phyloP scores from a whole-genome alignment of 2,888 invertebrate species.

The Loripinus fragilis region DNA sequence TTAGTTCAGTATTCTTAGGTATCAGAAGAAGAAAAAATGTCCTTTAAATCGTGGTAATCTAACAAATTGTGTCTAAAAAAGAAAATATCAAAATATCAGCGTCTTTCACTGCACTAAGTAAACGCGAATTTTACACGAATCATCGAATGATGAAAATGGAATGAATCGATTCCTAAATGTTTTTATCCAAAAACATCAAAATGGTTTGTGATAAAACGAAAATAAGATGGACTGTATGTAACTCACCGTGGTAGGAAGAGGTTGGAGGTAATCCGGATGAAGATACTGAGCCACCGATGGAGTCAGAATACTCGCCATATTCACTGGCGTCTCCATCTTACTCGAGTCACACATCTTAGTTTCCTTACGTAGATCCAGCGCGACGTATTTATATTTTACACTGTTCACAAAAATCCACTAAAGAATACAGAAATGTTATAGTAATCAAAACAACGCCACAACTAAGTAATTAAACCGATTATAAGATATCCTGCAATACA shows the following conservation, averaged over 20 bases:
- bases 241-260: constrained; percentile 96
- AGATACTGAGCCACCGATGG: constrained; percentile 95
- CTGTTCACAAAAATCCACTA: not conserved
- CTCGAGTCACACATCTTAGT: constrained; percentile 47
- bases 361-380: constrained; percentile 2
- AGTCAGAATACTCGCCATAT: constrained; percentile 87
- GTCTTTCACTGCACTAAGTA: too few relatives aligned
- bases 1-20: too few relatives aligned
- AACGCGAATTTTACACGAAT: too few relatives aligned
- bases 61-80: too few relatives aligned
- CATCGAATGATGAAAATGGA: too few relatives aligned
- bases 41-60: too few relatives aligned
- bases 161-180: too few relatives aligned
- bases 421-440: not conserved
- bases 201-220: too few relatives aligned
- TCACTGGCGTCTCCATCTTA: constrained; percentile 53
- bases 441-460: not conserved
- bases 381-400: not conserved
- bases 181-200: too few relatives aligned
- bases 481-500: not conserved
- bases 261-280: constrained; percentile 97
- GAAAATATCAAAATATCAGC: too few relatives aligned
- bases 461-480: not conserved
- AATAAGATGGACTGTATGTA: too few relatives aligned
- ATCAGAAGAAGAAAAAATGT: too few relatives aligned